Evolutionary conservation across 2,888 invertebrate genomes (phyloP), one percentile per base, ranked within the genome.

Genomic region (Mallateleia sp.): DNA sequence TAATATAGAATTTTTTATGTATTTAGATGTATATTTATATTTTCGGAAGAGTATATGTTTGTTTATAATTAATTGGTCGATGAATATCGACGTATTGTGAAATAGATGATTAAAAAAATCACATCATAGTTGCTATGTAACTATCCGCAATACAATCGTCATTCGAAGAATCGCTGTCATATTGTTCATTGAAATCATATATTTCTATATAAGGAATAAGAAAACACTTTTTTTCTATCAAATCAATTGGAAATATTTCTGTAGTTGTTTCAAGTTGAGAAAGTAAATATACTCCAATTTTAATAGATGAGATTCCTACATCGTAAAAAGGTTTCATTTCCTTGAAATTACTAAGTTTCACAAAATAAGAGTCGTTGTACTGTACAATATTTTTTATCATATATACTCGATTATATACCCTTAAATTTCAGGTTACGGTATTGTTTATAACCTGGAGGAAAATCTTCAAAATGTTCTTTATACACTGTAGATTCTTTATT

Each of bases 361-460:
- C 18, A 14, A 72, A 45, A 42, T 58, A 72, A n/a, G 25, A 8
- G 2, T 45, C 28, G 22, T 58, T 42, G 6, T 54, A 8, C 20
- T 45, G 11, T n/a, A 72, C 8, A 42, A 72, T 56, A n/a, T 72
- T 72, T 15, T 42, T 42, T 25, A 72, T 45, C n/a, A 72, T 18
- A 24, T 28, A 45, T 1, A 58, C 45, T 24, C 22, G 14, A 24
- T 56, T n/a, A 2, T 72, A 56, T 38, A 9, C 56, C 66, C 14
- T 78, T 66, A 5, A 67, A 15, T 32, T 34, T 25, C 6, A 80
- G 15, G 42, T 62, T 60, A 15, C 47, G 2, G 62, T 60, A 80
- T 62, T 80, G 79, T 11, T 22, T n/a, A 47, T 52, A 80, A 15
- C 42, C 45, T 28, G 47, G 5, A 20, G 60, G 38, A 18, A 80